Base-by-base conservation (phyloP, 2,888 invertebrate species). In the Eupithecia pulchellata region DNA sequence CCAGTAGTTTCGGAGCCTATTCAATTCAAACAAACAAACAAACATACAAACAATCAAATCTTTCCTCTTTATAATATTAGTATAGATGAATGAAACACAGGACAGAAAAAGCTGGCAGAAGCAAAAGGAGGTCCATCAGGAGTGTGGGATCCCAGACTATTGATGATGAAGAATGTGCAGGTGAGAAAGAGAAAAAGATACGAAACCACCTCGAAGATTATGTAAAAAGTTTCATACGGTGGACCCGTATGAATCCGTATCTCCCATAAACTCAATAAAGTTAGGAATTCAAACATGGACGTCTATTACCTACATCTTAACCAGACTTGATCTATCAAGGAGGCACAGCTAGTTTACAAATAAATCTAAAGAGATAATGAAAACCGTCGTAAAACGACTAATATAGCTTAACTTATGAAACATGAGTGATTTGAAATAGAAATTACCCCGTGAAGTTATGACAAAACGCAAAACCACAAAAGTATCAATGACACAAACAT, bases 401-500 rank as follows among this genome's bases (percentile, higher is more conserved):
- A 8, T n/a, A 8, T 42, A n/a, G 6, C 42, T 14, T n/a, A 42
- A 42, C 3, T 9, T n/a, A 9, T 42, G 20, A 8, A 42, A n/a
- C n/a, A n/a, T 20, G 9, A 47, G 47, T 5, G 47, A 47, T 3
- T 20, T 47, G n/a, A 47, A 20, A 20, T 47, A 20, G 47, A 11
- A 47, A 47, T 9, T 42, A 20, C n/a, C 42, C 8, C 0, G 6
- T 20, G 42, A 42, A 42, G 42, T n/a, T n/a, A 42, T 2, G 17
- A 20, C 8, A 0, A 20, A 47, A 20, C 4, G 20, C 52, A 25
- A 25, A 52, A 52, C 13, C 52, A 17, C 17, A 14, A 29, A 25
- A 14, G 57, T 17, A 29, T 27, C 57, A 47, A 60, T 60, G 42
- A 60, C 25, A 58, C 9, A 60, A 47, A 52, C 34, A 36, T 64